These are phyloP conservation scores for Phalacrocorax pelagicus DNA, from an alignment of 2,113 vertebrate species.

Conservation along the genomic window DNA sequence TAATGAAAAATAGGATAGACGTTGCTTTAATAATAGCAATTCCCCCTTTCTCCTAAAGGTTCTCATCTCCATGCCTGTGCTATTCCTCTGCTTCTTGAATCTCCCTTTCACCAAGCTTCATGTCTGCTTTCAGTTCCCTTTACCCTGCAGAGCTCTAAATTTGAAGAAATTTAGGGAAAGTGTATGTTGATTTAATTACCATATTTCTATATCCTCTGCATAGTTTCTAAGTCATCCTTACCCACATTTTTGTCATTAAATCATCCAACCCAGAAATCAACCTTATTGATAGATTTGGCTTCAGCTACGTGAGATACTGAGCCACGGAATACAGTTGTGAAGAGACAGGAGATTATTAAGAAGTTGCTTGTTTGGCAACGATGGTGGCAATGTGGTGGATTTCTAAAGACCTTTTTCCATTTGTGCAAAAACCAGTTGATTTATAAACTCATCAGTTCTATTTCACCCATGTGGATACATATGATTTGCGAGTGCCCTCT, in stretches of 20 bases:
- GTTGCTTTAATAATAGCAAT: not conserved
- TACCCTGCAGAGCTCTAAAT: not conserved
- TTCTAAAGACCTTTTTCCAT: not conserved
- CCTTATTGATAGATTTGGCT: not conserved
- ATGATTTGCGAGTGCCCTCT: not conserved
- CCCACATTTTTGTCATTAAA: not conserved
- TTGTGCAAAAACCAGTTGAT: not conserved
- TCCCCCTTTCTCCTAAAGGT: not conserved
- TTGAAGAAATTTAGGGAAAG: not conserved
- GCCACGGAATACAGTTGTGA: not conserved
- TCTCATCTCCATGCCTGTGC: not conserved
- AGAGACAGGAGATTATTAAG: not conserved
- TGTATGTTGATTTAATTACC: not conserved
- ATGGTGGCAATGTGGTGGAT: too few relatives aligned
- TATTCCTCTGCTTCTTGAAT: not conserved
- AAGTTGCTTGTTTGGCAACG: not conserved
- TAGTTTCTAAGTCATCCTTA: not conserved
- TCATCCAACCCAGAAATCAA: not conserved
- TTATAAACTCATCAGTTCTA: not conserved
- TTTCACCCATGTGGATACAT: not conserved
- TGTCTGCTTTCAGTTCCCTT: not conserved
- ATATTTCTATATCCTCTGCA: not conserved
- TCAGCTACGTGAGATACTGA: not conserved
- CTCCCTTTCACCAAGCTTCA: not conserved
- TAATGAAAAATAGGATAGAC: not conserved